These are phyloP conservation scores for Phortica magna DNA, from an alignment of 2,888 invertebrate genomes.

Conservation along the genomic window DNA sequence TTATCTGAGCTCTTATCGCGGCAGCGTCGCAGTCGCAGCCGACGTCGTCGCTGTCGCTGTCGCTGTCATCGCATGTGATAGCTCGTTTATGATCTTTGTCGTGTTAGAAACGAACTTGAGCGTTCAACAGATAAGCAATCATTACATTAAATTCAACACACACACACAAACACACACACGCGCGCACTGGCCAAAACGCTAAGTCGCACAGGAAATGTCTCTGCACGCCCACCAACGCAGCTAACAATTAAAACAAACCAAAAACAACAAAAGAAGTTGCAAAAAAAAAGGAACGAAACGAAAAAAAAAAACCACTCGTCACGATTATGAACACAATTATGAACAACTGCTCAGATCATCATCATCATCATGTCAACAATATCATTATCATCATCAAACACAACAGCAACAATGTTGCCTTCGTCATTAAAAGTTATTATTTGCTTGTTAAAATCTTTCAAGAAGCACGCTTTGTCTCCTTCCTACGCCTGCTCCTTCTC, in stretches of 20 bases:
- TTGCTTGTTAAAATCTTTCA: not conserved
- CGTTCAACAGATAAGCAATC: not conserved
- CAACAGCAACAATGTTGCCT: too few relatives aligned
- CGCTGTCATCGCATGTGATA: constrained; percentile 43
- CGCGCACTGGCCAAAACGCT: too few relatives aligned
- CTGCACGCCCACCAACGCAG: too few relatives aligned
- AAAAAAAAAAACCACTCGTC: not conserved
- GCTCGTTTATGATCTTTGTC: not conserved
- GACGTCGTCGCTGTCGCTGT: constrained; percentile 41
- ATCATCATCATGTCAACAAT: not conserved
- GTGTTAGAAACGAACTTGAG: not conserved
- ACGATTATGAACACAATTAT: not conserved
- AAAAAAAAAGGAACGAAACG: not conserved
- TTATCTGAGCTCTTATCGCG: constrained; percentile 38
- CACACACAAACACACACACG: too few relatives aligned
- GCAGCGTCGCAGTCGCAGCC: too few relatives aligned
- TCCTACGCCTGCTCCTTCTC: not conserved
- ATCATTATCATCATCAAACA: not conserved
- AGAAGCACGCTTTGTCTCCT: not conserved
- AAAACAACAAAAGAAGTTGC: not conserved
- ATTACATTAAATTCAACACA: too few relatives aligned
- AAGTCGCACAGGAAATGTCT: too few relatives aligned
- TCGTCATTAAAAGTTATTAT: not conserved
- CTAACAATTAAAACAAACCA: not conserved
- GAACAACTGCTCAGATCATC: not conserved